These are phyloP conservation scores for Sminthurinus aureus DNA, from an alignment of 2,888 invertebrate genomes.

Conservation along the genomic window DNA sequence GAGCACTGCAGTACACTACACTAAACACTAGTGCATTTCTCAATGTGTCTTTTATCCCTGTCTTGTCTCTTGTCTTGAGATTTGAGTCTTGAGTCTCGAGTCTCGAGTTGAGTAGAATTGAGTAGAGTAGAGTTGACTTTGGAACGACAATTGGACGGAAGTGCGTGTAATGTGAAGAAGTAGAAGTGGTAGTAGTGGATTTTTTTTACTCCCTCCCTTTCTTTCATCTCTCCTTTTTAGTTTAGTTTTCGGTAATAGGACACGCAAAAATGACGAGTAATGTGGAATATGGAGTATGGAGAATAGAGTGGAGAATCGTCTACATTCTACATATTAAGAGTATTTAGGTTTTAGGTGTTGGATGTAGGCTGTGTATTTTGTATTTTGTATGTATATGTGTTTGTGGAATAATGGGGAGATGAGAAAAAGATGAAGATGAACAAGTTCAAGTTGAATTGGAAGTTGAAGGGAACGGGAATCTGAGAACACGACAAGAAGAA, in stretches of 20 bases:
- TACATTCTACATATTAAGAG: background rate
- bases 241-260: slow-evolving; percentile 36
- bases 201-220: slow-evolving; percentile 10
- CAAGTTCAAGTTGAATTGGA: no score
- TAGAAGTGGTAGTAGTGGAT: background rate
- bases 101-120: no score
- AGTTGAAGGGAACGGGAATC: no score
- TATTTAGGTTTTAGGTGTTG: background rate
- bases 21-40: no score
- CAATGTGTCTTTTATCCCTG: no score
- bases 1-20: background rate
- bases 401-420: background rate
- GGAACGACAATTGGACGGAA: slow-evolving; percentile 4
- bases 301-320: slow-evolving; percentile 25
- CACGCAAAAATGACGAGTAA: slow-evolving; percentile 23
- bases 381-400: background rate
- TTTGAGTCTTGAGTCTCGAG: no score
- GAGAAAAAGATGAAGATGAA: background rate
- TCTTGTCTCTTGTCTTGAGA: no score
- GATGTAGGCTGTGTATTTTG: background rate
- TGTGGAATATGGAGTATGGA: slow-evolving; percentile 6
- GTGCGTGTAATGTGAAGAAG: slow-evolving; percentile 17
- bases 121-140: background rate
- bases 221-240: background rate
- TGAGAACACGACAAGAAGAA: background rate